These are phyloP conservation scores for Pegoplata infirma DNA, from an alignment of 2,888 invertebrate species.

Conservation along the genomic window DNA sequence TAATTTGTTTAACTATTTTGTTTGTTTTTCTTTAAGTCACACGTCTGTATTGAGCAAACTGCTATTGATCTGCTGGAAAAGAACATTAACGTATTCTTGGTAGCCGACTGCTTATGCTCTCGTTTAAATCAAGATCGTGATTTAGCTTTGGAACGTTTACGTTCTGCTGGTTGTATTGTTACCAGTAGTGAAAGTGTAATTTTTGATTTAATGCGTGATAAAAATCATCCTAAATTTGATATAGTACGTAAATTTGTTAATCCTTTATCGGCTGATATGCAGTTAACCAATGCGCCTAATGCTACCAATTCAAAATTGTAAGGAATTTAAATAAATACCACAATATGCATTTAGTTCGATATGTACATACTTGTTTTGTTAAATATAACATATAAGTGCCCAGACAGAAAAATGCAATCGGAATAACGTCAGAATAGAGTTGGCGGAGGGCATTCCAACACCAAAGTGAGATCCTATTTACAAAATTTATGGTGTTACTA, in stretches of 20 bases:
- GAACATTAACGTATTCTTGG: conserved; percentile 83
- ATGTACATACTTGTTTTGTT: no score
- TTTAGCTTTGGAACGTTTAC: conserved; percentile 85
- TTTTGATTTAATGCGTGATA: conserved; percentile 85
- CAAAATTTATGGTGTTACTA: no score
- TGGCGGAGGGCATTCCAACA: no score
- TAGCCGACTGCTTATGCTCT: conserved; percentile 89
- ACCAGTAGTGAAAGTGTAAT: conserved; percentile 88
- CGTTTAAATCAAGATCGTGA: conserved; percentile 84
- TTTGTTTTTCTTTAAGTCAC: conserved; percentile 80
- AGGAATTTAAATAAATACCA: neutral
- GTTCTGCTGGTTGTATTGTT: conserved; percentile 86
- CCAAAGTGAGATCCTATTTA: no score
- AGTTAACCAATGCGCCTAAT: conserved; percentile 56
- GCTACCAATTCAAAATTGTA: conserved; percentile 15
- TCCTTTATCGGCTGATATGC: conserved; percentile 74
- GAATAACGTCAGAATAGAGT: no score
- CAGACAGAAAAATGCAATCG: no score
- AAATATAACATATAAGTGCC: no score
- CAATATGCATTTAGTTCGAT: no score
- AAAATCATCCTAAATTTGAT: conserved; percentile 87
- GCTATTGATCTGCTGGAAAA: conserved; percentile 83
- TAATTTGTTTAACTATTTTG: neutral
- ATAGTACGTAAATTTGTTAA: conserved; percentile 83
- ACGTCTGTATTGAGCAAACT: conserved; percentile 89